Evolutionary conservation across 1,140 invertebrate genomes (phyloP).

Genomic region (Eupeodes corollae): DNA sequence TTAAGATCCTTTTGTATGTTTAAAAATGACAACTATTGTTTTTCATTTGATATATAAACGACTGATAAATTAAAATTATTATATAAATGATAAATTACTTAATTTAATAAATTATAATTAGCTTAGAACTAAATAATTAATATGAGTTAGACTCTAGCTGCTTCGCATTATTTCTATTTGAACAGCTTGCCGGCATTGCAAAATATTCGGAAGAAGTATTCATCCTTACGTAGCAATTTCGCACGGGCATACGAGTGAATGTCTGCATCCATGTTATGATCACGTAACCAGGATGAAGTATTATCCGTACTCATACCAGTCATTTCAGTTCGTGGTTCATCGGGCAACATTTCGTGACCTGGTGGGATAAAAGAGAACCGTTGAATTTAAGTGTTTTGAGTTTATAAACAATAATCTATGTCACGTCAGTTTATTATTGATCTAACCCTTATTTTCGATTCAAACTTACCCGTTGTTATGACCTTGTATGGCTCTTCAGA

Average conservation of each 20-base stretch:
- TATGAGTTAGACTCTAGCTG: too few relatives aligned
- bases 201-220: constrained; percentile 84
- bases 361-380: constrained; percentile 8
- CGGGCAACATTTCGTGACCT: constrained; percentile 40
- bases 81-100: too few relatives aligned
- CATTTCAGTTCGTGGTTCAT: constrained; percentile 51
- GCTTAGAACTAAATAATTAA: too few relatives aligned
- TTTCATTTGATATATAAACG: too few relatives aligned
- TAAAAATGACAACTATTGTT: too few relatives aligned
- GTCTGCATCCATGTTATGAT: constrained; percentile 85
- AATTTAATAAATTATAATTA: too few relatives aligned
- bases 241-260: constrained; percentile 77
- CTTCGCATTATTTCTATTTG: too few relatives aligned
- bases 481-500: constrained; percentile 86
- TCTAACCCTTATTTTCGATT: background rate
- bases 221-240: constrained; percentile 67
- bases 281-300: constrained; percentile 83
- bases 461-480: constrained; percentile 58
- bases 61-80: too few relatives aligned
- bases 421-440: too few relatives aligned
- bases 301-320: constrained; percentile 80
- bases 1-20: too few relatives aligned
- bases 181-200: too few relatives aligned
- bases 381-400: background rate
- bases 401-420: too few relatives aligned